A percentile compares a stretch with the other conserved stretches of the same genome.
Conservation (phyloP, 2,113 vertebrate species). For the Pedionomus torquatus region DNA sequence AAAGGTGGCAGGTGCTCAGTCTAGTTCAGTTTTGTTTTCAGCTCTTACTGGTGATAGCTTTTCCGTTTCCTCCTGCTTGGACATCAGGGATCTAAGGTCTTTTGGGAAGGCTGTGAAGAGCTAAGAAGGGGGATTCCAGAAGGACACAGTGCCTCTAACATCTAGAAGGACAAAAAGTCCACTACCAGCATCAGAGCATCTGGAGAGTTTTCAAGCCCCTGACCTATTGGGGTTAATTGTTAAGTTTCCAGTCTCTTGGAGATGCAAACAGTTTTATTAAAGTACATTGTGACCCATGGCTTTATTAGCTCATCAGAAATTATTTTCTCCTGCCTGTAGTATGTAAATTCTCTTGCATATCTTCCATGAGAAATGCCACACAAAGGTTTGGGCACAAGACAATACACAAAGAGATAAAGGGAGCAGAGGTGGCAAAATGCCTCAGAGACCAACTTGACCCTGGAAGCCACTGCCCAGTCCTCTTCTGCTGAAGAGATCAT, state of each 20-base stretch:
- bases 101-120: background rate
- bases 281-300: background rate
- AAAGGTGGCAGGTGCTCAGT: background rate
- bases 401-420: background rate
- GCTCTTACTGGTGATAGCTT: background rate
- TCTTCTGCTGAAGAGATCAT: background rate
- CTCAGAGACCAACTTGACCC: background rate
- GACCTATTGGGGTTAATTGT: background rate
- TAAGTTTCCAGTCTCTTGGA: background rate
- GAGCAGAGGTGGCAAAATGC: background rate
- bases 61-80: background rate
- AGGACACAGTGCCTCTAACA: background rate
- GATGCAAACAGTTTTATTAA: background rate
- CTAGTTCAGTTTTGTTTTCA: background rate
- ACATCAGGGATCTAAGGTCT: background rate
- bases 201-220: background rate
- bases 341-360: background rate
- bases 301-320: background rate
- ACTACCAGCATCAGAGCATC: background rate
- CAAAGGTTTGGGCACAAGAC: background rate
- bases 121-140: background rate
- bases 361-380: background rate
- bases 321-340: background rate
- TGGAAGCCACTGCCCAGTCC: background rate
- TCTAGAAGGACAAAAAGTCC: background rate